A percentile compares a stretch with the other conserved stretches of the same genome.
phyloP scores from a whole-genome alignment of 2,797 vertebrate species.

The Discoglossus pictus region DNA sequence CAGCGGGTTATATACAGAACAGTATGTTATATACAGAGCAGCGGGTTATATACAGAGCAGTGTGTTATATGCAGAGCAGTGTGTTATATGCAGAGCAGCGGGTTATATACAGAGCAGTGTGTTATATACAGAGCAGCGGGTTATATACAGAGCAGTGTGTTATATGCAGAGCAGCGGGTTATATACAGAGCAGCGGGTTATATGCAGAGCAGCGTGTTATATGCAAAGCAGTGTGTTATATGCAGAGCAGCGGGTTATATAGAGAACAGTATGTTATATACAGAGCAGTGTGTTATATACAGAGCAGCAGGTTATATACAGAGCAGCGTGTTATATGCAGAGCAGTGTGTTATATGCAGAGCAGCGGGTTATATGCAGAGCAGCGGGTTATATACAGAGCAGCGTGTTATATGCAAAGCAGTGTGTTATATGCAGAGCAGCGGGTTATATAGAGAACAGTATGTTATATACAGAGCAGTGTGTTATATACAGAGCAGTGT shows the following conservation, averaged over 20 bases:
- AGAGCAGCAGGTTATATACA: neutral
- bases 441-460: too few species aligned
- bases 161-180: too few species aligned
- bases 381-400: too few species aligned
- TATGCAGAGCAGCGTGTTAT: too few species aligned
- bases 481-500: neutral
- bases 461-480: too few species aligned
- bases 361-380: neutral
- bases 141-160: neutral
- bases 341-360: neutral
- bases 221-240: too few species aligned
- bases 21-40: neutral
- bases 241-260: too few species aligned
- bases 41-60: neutral
- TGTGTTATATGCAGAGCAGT: constrained; percentile 3
- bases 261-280: neutral
- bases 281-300: constrained; percentile 4
- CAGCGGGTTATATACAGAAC: too few species aligned
- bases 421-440: too few species aligned
- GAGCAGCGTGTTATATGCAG: neutral
- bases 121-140: too few species aligned
- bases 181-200: too few species aligned
- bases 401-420: too few species aligned
- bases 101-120: neutral
- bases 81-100: neutral